Evolutionary conservation across 2,113 vertebrate genomes (phyloP), one percentile per base, ranked within the genome.

Genomic region (Thermophis baileyi): DNA sequence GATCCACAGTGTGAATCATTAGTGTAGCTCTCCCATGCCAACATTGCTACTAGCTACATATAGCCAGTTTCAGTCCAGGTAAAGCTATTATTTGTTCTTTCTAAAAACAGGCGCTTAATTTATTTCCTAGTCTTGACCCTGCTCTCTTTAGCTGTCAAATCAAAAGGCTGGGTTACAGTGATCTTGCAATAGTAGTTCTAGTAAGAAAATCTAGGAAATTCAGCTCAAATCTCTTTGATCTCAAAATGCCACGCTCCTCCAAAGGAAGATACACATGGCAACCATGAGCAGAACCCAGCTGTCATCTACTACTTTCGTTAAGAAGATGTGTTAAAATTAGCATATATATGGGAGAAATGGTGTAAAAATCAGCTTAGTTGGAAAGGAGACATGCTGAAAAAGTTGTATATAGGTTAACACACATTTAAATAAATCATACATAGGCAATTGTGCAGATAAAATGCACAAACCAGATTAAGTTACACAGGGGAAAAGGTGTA

Each of bases 1-100:
- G 94, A 91, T 69, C 63, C 74, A 94, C 87, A 96, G 95, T 93
- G 95, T 96, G 94, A 95, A 91, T 97, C 47, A 85, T 94, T 94
- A 96, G 91, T 95, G 51, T 95, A 94, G 93, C 87, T 96, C 91
- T 94, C 91, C 88, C 74, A 12, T 20, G 46, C 51, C 91, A 92
- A 92, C 35, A 94, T 85, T 69, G 35, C 95, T 96, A 74, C 95
- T 91, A 95, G 95, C 93, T 94, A 95, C 89, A 89, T 60, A 89
- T 92, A 88, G 60, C 30, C 92, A 87, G 55, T 93, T 96, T 90
- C 92, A 92, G 74, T 60, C 93, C 54, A 85, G 60, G 53, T 51
- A 57, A 49, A 0, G 47, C n/a, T 92, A 89, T 94, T 94, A 89
- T 87, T 89, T 91, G n/a, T 89, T 94, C 30, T 85, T 85, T 49